A percentile compares a stretch with the other conserved stretches of the same genome.
These are phyloP conservation scores for Pristionchus entomophagus DNA, from an alignment of 2,888 invertebrate species.

Conservation along the genomic window DNA sequence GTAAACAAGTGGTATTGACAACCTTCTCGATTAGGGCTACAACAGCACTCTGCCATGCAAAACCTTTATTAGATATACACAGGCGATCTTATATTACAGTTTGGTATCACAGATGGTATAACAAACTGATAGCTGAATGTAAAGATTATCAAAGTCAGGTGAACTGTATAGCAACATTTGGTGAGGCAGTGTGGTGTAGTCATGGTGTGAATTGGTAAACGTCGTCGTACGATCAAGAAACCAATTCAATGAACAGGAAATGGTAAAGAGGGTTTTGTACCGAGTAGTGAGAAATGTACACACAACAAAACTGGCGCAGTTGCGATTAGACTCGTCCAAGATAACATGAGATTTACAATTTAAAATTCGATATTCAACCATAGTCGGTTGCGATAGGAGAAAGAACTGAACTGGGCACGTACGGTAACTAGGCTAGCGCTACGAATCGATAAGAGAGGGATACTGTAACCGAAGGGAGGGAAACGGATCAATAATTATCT, in stretches of 20 bases:
- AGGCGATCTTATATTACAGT: too few relatives aligned
- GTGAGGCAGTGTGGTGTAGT: neutral
- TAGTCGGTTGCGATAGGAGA: too few relatives aligned
- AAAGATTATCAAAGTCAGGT: neutral
- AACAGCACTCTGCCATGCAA: too few relatives aligned
- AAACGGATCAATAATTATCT: neutral
- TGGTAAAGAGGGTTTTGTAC: constrained; percentile 7
- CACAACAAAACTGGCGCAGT: neutral
- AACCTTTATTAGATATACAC: too few relatives aligned
- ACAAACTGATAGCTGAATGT: neutral
- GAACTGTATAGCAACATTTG: neutral
- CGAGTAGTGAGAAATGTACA: constrained; percentile 28
- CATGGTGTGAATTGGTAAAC: neutral
- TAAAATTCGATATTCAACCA: neutral
- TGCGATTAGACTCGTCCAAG: constrained; percentile 19
- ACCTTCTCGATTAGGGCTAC: too few relatives aligned
- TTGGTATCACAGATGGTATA: neutral
- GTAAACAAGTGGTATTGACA: too few relatives aligned
- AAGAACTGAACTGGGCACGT: constrained; percentile 18
- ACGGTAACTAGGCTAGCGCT: neutral
- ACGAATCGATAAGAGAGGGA: neutral
- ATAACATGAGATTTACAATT: constrained; percentile 3
- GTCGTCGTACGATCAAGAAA: too few relatives aligned
- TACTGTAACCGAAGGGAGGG: neutral
- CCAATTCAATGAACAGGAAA: too few relatives aligned